A percentile compares a stretch with the other conserved stretches of the same genome.
Evolutionary conservation across 2,888 invertebrate genomes (phyloP).

Genomic region (Horisme vitalbata): DNA sequence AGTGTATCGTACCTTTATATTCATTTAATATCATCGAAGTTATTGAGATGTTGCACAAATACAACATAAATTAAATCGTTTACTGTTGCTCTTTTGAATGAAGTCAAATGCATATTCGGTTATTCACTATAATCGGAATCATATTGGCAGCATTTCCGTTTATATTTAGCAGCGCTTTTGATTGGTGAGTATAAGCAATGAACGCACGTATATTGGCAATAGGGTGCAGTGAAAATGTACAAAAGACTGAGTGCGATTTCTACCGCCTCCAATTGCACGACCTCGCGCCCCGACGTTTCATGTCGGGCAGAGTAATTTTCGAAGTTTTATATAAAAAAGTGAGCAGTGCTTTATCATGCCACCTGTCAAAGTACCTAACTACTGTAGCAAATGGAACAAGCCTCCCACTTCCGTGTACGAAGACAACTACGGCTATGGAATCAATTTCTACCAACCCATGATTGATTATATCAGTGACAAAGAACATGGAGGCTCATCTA

Average conservation of each 20-base stretch:
- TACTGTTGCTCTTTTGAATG: conserved; percentile 25
- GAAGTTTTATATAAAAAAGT: conserved; percentile 11
- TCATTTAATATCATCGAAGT: conserved; percentile 1
- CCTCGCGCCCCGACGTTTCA: conserved; percentile 54
- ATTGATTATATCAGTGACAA: conserved; percentile 91
- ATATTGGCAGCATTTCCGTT: conserved; percentile 69
- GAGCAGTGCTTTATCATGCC: conserved; percentile 53
- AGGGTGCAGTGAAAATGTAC: conserved; percentile 61
- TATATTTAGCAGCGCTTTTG: conserved; percentile 65
- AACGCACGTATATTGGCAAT: conserved; percentile 67
- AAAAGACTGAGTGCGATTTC: conserved; percentile 63
- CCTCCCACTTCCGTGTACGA: conserved; percentile 88
- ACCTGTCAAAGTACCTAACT: conserved; percentile 71
- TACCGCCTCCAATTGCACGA: conserved; percentile 59
- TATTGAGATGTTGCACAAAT: conserved; percentile 1
- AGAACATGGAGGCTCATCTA: conserved; percentile 68
- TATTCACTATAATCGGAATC: conserved; percentile 36
- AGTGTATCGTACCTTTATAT: neutral
- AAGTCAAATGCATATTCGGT: conserved; percentile 20
- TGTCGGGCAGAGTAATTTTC: conserved; percentile 35
- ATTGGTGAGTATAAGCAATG: conserved; percentile 68
- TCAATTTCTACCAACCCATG: conserved; percentile 94
- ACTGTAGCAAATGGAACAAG: conserved; percentile 72
- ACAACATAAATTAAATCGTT: conserved; percentile 17
- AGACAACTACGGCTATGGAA: conserved; percentile 92